These are phyloP conservation scores for Erpornis zantholeuca DNA, from an alignment of 2,113 vertebrate genomes.

Conservation along the genomic window DNA sequence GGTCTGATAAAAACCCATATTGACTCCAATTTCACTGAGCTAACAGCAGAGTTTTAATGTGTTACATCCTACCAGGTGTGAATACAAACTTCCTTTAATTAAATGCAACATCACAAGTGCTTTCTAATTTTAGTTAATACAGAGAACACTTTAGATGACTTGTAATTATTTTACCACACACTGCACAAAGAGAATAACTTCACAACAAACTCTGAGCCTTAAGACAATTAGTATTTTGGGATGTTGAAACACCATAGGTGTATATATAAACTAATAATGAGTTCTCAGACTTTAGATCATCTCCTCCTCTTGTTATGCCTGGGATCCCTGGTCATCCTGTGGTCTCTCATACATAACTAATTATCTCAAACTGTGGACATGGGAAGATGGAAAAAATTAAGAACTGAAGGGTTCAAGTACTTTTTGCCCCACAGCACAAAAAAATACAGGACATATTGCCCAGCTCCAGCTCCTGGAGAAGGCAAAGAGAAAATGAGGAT, in stretches of 20 bases:
- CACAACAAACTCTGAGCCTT: neutral
- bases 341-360: neutral
- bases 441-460: neutral
- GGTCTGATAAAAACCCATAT: neutral
- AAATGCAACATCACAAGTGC: neutral
- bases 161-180: neutral
- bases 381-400: neutral
- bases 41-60: neutral
- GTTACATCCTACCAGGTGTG: neutral
- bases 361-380: neutral
- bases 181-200: neutral
- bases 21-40: neutral
- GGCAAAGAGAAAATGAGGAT: neutral
- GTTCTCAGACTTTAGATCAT: neutral
- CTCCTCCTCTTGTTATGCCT: neutral
- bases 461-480: neutral
- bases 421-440: neutral
- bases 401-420: neutral
- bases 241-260: neutral
- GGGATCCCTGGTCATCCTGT: neutral
- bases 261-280: neutral
- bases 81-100: neutral
- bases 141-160: neutral
- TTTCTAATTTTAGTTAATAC: conserved; percentile 2
- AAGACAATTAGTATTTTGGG: neutral